Evolutionary conservation across 2,797 vertebrate genomes (phyloP).

Genomic region (Lutjanus campechanus): DNA sequence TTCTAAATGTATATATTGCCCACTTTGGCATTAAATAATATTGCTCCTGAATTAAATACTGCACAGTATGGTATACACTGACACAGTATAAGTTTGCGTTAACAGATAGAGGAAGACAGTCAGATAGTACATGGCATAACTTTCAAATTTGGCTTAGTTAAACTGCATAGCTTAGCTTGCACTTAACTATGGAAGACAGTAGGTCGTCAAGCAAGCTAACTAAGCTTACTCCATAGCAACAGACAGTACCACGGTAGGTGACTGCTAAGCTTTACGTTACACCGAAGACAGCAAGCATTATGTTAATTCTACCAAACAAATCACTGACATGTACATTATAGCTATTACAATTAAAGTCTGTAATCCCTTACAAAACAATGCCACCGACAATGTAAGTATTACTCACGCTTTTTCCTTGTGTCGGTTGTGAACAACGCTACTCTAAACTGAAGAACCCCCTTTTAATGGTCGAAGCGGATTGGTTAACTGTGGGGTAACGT

Average conservation of each 20-base stretch:
- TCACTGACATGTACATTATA: rapidly evolving
- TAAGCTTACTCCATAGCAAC: constrained; percentile 57
- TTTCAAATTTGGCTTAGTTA: background rate
- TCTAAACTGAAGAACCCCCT: constrained; percentile 34
- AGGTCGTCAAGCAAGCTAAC: constrained; percentile 41
- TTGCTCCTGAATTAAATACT: too few relatives aligned
- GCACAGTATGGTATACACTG: too few relatives aligned
- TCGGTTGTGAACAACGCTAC: constrained; percentile 32
- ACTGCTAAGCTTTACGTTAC: constrained; percentile 13
- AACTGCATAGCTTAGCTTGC: background rate
- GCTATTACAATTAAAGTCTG: background rate
- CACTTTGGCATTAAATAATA: too few relatives aligned
- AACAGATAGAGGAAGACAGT: background rate
- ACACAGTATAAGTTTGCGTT: background rate
- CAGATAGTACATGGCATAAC: background rate
- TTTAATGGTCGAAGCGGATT: constrained; percentile 49
- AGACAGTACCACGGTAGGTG: constrained; percentile 12
- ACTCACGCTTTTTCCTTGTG: constrained; percentile 39
- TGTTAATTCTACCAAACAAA: background rate
- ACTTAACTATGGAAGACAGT: background rate
- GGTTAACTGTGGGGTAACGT: constrained; percentile 14
- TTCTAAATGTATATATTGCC: too few relatives aligned
- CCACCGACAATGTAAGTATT: constrained; percentile 10
- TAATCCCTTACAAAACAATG: rapidly evolving
- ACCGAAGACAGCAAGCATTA: background rate